phyloP scores from a whole-genome alignment of 2,113 vertebrate genomes.

The Crypturellus undulatus region DNA sequence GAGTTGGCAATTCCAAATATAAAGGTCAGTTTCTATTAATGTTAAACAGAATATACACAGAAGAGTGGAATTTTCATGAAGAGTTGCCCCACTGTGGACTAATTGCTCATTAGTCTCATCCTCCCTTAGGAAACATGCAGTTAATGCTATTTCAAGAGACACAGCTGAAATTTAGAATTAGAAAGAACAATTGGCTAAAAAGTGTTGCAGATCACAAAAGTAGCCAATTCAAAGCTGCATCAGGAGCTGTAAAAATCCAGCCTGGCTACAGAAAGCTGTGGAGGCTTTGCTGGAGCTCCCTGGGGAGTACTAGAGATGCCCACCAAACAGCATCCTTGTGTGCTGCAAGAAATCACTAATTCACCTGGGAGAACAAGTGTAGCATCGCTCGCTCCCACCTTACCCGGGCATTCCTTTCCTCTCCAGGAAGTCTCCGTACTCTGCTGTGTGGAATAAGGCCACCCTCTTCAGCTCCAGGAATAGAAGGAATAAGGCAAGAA shows the following conservation, averaged over 20 bases:
- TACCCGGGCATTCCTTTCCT: neutral
- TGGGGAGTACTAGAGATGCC: neutral
- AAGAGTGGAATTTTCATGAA: slow-evolving; percentile 2
- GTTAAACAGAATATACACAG: neutral
- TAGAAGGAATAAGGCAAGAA: neutral
- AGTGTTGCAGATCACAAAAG: neutral
- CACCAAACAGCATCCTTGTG: neutral
- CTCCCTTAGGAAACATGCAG: slow-evolving; percentile 11
- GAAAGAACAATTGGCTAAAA: neutral
- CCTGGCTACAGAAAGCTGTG: neutral
- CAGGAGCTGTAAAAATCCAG: neutral
- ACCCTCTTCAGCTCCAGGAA: neutral
- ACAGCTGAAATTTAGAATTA: neutral
- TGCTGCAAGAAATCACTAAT: neutral
- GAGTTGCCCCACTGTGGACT: neutral
- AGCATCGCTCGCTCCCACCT: neutral
- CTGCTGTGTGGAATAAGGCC: neutral
- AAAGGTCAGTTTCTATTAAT: slow-evolving; percentile 39
- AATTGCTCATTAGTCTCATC: slow-evolving; percentile 39
- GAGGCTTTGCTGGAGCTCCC: neutral
- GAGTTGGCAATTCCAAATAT: slow-evolving; percentile 15
- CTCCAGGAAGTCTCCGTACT: neutral
- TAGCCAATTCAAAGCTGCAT: neutral
- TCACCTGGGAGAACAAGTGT: neutral
- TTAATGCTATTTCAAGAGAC: slow-evolving; percentile 33